These are phyloP conservation scores for Polymixis flavicincta DNA, from an alignment of 2,888 invertebrate genomes.

Conservation along the genomic window DNA sequence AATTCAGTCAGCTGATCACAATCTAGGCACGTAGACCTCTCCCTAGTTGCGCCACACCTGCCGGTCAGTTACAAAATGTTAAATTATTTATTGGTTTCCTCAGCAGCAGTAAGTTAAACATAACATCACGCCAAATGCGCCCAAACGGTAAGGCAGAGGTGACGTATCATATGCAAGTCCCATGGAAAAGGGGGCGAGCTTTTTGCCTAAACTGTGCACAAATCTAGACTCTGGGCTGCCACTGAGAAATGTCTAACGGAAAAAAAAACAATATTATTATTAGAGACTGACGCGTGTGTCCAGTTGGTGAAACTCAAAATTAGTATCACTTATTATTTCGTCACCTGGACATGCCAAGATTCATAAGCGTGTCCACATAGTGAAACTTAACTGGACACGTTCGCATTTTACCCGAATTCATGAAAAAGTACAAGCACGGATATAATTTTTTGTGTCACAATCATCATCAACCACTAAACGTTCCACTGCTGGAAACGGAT, in stretches of 20 bases:
- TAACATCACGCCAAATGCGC: not conserved
- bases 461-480: no score
- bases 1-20: slow-evolving; percentile 15
- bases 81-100: slow-evolving; percentile 10
- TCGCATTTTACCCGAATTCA: no score
- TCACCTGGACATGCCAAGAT: no score
- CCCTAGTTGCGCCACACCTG: slow-evolving; percentile 8
- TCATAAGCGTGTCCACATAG: no score
- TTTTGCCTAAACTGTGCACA: not conserved
- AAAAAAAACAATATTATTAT: not conserved
- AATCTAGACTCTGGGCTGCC: not conserved
- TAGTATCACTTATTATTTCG: no score
- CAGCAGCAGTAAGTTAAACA: not conserved
- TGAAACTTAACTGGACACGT: no score
- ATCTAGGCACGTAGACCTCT: slow-evolving; percentile 12
- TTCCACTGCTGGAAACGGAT: no score
- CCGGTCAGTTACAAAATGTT: not conserved
- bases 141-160: not conserved
- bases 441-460: no score
- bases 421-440: no score
- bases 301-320: no score
- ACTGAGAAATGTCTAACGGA: not conserved
- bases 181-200: no score
- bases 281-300: no score
- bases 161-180: not conserved